Conservation (phyloP, 1,140 invertebrate genomes). For the Agrypnia vestita region DNA sequence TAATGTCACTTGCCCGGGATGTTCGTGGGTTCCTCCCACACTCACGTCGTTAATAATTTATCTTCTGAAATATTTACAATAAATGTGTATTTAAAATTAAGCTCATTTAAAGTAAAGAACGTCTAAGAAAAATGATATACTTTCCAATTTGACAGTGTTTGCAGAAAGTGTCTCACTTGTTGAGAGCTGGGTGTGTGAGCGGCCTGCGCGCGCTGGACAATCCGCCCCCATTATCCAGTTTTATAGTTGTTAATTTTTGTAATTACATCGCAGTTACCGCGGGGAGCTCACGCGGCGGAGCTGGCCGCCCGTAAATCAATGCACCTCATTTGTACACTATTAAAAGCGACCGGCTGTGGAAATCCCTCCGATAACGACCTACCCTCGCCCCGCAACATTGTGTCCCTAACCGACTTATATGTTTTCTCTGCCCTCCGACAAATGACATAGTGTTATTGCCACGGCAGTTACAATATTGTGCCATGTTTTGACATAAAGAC, state of each 20-base stretch:
- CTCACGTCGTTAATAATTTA: slow-evolving; percentile 16
- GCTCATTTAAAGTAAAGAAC: too few relatives aligned
- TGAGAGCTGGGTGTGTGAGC: too few relatives aligned
- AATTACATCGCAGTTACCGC: slow-evolving; percentile 18
- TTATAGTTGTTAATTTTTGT: slow-evolving; percentile 29
- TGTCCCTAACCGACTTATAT: slow-evolving; percentile 46
- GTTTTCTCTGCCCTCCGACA: slow-evolving; percentile 48
- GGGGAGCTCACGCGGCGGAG: background rate
- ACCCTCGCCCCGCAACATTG: slow-evolving; percentile 35
- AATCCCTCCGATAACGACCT: slow-evolving; percentile 36
- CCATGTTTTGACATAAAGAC: slow-evolving; percentile 57
- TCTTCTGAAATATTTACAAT: slow-evolving; percentile 28
- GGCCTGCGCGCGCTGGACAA: background rate
- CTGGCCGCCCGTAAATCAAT: slow-evolving; percentile 50
- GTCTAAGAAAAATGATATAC: too few relatives aligned
- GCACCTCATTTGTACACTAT: slow-evolving; percentile 50
- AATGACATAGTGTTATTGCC: slow-evolving; percentile 59
- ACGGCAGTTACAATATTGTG: slow-evolving; percentile 57
- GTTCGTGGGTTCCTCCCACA: slow-evolving; percentile 1
- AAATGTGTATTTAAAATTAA: background rate
- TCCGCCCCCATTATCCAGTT: background rate
- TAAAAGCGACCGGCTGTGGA: slow-evolving; percentile 43
- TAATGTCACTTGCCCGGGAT: slow-evolving; percentile 54
- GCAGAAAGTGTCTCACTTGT: too few relatives aligned
- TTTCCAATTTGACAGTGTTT: too few relatives aligned